These are phyloP conservation scores for Leucania comma DNA, from an alignment of 2,888 invertebrate genomes.

Conservation along the genomic window DNA sequence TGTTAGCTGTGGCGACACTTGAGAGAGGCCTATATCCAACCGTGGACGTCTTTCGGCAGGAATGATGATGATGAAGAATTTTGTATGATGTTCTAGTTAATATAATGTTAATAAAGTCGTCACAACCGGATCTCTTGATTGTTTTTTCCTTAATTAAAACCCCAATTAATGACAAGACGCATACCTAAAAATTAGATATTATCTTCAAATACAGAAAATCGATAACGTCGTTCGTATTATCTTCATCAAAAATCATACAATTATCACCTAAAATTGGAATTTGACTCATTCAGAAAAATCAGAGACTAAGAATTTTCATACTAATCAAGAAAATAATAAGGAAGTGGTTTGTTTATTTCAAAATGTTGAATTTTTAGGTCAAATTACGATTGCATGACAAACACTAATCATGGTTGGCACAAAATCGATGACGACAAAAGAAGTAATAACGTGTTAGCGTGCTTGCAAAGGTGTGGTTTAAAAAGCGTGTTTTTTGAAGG, in stretches of 20 bases:
- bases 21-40: too few relatives aligned
- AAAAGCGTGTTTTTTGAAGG: neutral
- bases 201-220: neutral
- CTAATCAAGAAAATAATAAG: neutral
- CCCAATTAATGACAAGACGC: slow-evolving; percentile 3
- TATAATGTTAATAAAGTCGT: neutral
- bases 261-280: neutral
- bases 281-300: neutral
- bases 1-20: too few relatives aligned
- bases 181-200: neutral
- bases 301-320: slow-evolving; percentile 3
- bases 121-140: slow-evolving; percentile 9
- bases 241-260: slow-evolving; percentile 9
- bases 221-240: neutral
- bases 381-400: slow-evolving; percentile 24
- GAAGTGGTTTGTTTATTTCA: slow-evolving; percentile 17
- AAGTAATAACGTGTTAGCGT: neutral
- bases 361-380: slow-evolving; percentile 13
- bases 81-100: neutral
- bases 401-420: neutral
- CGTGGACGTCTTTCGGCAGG: too few relatives aligned
- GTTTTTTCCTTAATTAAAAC: neutral
- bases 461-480: neutral
- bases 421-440: slow-evolving; percentile 7
- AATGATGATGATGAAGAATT: neutral